These are phyloP conservation scores for Smittia aterrima DNA, from an alignment of 2,888 invertebrate species.

Conservation along the genomic window DNA sequence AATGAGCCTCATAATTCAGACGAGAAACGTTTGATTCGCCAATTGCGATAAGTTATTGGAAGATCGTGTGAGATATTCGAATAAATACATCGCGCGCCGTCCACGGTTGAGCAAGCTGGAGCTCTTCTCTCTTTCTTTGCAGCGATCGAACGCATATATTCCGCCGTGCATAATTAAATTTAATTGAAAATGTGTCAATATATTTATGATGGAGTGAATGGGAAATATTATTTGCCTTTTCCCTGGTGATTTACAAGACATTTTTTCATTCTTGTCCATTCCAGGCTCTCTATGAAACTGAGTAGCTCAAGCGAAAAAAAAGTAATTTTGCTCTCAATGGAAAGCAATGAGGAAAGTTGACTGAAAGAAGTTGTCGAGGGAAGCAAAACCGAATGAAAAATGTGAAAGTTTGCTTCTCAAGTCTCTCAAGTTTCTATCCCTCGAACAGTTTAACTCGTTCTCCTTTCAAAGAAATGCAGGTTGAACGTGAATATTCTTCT, in stretches of 20 bases:
- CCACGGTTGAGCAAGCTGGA: not conserved
- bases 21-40: slow-evolving; percentile 5
- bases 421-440: not conserved
- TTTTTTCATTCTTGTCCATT: not conserved
- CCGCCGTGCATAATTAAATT: slow-evolving; percentile 40
- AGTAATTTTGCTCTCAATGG: not conserved
- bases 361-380: not conserved
- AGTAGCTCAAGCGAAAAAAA: not conserved
- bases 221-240: slow-evolving; percentile 8
- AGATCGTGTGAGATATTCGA: slow-evolving; percentile 40
- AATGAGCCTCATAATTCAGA: slow-evolving; percentile 35
- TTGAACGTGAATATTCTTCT: too few relatives aligned
- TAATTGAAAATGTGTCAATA: slow-evolving; percentile 42
- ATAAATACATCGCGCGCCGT: slow-evolving; percentile 23
- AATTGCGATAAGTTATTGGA: slow-evolving; percentile 40
- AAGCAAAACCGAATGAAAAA: not conserved
- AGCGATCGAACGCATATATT: not conserved
- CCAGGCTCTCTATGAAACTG: not conserved
- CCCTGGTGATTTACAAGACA: slow-evolving; percentile 20
- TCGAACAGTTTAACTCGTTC: not conserved
- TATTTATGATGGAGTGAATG: slow-evolving; percentile 30
- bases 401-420: not conserved
- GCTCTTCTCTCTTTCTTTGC: not conserved
- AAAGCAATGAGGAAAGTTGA: not conserved
- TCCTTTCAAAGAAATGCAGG: not conserved